A percentile compares a stretch with the other conserved stretches of the same genome.
phyloP scores from a whole-genome alignment of 2,797 vertebrate species.

The Rhadinocentrus ornatus region DNA sequence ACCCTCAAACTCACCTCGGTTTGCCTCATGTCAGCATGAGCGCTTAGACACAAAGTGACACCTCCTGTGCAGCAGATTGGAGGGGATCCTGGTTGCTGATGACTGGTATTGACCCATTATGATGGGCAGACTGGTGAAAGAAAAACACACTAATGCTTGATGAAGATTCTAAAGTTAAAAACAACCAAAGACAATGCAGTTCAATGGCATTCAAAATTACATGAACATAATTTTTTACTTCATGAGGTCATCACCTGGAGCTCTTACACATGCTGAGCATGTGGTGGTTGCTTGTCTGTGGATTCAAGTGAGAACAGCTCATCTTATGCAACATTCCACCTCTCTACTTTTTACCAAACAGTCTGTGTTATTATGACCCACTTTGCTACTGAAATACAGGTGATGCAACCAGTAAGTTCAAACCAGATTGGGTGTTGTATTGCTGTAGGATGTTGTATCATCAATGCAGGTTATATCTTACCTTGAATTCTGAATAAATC shows the following conservation, averaged over 20 bases:
- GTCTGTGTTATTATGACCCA: constrained; percentile 1
- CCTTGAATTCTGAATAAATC: neutral
- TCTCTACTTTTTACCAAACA: neutral
- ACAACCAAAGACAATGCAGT: neutral
- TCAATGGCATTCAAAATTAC: neutral
- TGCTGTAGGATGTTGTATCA: neutral
- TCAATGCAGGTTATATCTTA: neutral
- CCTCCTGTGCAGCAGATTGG: constrained; percentile 21
- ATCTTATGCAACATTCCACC: neutral
- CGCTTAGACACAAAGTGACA: neutral
- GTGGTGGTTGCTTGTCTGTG: neutral
- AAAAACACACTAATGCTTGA: neutral
- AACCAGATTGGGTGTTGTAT: neutral
- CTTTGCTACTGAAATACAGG: neutral
- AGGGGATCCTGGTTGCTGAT: constrained; percentile 18
- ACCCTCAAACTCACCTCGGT: constrained; percentile 1
- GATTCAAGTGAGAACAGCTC: neutral
- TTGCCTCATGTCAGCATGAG: neutral
- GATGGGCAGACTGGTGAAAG: neutral
- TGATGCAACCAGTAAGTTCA: neutral
- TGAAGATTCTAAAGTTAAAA: neutral
- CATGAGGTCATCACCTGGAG: neutral
- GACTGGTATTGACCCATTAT: constrained; percentile 14
- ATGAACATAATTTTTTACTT: neutral
- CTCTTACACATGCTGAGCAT: neutral